phyloP scores from a whole-genome alignment of 1,140 invertebrate genomes.

The Batillaria attramentaria region DNA sequence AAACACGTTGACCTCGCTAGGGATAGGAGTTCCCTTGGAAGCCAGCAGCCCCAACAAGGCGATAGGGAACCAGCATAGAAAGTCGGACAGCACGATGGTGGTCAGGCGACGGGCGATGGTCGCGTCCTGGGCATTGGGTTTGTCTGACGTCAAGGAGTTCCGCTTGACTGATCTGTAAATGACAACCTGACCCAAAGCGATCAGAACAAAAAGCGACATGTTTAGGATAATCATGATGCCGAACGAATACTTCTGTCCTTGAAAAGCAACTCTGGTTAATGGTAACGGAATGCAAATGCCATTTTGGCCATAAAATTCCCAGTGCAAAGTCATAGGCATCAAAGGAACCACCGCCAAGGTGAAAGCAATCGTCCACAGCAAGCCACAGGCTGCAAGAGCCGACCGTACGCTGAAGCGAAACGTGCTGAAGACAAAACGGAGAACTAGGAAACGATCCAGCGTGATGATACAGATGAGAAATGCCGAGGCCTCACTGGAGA shows the following conservation, averaged over 20 bases:
- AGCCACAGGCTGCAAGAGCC: no score
- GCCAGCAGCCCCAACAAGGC: conserved; percentile 29
- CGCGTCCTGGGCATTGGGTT: conserved; percentile 8
- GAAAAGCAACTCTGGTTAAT: conserved; percentile 5
- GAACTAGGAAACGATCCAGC: no score
- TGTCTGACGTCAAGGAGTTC: conserved; percentile 17
- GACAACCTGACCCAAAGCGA: conserved; percentile 43
- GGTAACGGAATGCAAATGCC: no score
- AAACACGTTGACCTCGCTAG: conserved; percentile 24
- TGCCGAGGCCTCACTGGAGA: no score
- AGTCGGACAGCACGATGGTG: conserved; percentile 37
- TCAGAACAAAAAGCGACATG: conserved; percentile 39
- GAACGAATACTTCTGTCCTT: conserved; percentile 45
- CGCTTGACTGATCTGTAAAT: conserved; percentile 41
- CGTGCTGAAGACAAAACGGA: no score
- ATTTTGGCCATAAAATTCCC: no score
- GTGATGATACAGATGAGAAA: no score
- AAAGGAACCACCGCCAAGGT: no score
- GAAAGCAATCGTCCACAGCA: no score
- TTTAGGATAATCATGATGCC: conserved; percentile 48
- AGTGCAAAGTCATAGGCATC: no score
- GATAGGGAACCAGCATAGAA: conserved; percentile 43
- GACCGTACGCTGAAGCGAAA: no score
- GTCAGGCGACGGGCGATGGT: conserved; percentile 36
- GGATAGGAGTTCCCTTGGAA: conserved; percentile 21